Conservation (phyloP, 2,888 invertebrate species). For the Hecatera dysodea region DNA sequence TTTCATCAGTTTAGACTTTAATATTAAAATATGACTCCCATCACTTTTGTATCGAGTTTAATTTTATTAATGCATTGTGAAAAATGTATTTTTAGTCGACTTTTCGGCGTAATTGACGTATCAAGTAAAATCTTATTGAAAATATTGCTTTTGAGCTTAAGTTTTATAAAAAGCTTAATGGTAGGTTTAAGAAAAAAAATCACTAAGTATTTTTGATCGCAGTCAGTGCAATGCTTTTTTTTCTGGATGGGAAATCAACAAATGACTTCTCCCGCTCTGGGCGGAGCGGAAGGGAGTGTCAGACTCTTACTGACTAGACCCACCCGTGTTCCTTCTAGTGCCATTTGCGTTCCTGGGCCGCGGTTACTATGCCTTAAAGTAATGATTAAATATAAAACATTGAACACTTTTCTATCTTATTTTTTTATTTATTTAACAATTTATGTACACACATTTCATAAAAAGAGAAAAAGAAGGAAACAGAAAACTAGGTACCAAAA, state of each 20-base stretch:
- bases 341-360: no score
- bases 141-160: neutral
- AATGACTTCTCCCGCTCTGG: no score
- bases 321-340: no score
- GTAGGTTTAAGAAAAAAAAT: neutral
- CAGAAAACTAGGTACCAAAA: no score
- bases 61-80: constrained; percentile 16
- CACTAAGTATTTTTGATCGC: neutral
- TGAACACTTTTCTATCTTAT: no score
- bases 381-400: neutral
- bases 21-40: constrained; percentile 35
- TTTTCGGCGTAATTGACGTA: neutral
- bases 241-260: no score
- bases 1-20: constrained; percentile 22
- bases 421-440: no score
- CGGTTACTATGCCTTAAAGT: no score
- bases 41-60: constrained; percentile 28
- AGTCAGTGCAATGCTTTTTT: neutral
- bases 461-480: no score
- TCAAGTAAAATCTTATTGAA: constrained; percentile 18
- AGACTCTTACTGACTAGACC: no score
- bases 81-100: neutral
- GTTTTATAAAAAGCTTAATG: neutral
- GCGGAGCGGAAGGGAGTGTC: no score
- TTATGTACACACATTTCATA: no score